Conservation (phyloP, 2,113 vertebrate genomes). For the Rhea americana region DNA sequence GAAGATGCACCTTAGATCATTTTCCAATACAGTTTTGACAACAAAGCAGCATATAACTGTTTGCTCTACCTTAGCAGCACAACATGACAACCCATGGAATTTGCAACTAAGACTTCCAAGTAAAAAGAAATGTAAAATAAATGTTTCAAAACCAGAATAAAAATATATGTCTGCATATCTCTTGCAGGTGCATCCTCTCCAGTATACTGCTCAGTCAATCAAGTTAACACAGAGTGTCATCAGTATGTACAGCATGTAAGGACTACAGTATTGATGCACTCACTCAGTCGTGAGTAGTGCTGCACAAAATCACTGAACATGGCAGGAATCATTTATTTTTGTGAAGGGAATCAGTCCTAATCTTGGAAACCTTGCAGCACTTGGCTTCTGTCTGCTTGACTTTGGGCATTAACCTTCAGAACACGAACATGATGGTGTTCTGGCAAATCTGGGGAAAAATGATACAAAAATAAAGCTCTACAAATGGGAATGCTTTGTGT, state of each 20-base stretch:
- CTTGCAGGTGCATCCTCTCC: slow-evolving; percentile 80
- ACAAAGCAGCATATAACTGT: slow-evolving; percentile 71
- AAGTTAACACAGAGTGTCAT: slow-evolving; percentile 85
- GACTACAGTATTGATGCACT: slow-evolving; percentile 83
- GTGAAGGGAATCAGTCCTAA: slow-evolving; percentile 84
- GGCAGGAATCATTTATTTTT: slow-evolving; percentile 87
- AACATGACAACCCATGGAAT: slow-evolving; percentile 68
- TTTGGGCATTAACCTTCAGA: slow-evolving; percentile 87
- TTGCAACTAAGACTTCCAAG: slow-evolving; percentile 65
- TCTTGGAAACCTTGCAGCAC: slow-evolving; percentile 83
- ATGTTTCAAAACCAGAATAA: slow-evolving; percentile 77
- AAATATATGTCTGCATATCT: slow-evolving; percentile 79
- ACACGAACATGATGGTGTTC: slow-evolving; percentile 75
- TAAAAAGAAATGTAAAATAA: slow-evolving; percentile 64
- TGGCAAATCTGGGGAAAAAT: slow-evolving; percentile 73
- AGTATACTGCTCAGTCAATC: slow-evolving; percentile 81
- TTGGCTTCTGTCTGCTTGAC: slow-evolving; percentile 84
- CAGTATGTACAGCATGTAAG: slow-evolving; percentile 85
- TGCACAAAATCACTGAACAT: slow-evolving; percentile 85
- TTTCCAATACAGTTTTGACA: slow-evolving; percentile 71
- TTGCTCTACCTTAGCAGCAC: slow-evolving; percentile 73
- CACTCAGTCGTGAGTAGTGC: slow-evolving; percentile 83
- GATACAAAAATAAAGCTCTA: slow-evolving; percentile 75
- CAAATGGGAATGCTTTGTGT: slow-evolving; percentile 72
- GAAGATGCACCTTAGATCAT: slow-evolving; percentile 64